Evolutionary conservation across 1,140 invertebrate species (phyloP).

Genomic region (Cydia strobilella): DNA sequence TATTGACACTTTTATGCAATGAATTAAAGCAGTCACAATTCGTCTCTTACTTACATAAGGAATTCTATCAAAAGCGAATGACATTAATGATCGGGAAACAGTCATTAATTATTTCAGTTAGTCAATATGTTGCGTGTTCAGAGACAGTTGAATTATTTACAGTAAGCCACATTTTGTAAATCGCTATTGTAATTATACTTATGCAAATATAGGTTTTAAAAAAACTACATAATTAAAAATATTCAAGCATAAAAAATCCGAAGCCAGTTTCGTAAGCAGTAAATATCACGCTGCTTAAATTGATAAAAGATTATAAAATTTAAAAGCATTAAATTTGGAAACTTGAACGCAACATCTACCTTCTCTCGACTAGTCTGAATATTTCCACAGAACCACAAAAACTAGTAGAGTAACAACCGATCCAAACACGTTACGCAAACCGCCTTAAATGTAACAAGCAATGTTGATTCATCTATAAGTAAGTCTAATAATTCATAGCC

Average conservation of each 20-base stretch:
- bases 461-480: conserved; percentile 29
- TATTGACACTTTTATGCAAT: conserved; percentile 64
- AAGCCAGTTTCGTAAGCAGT: not conserved
- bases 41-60: conserved; percentile 32
- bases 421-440: conserved; percentile 23
- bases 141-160: conserved; percentile 8
- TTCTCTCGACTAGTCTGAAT: not conserved
- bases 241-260: not conserved
- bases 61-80: conserved; percentile 14
- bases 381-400: conserved; percentile 15
- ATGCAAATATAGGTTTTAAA: not conserved
- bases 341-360: conserved; percentile 11
- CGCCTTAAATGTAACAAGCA: conserved; percentile 25
- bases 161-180: not conserved
- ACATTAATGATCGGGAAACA: conserved; percentile 9
- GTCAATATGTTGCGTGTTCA: conserved; percentile 21
- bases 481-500: conserved; percentile 39
- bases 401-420: conserved; percentile 3
- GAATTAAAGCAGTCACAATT: conserved; percentile 56
- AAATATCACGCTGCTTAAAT: not conserved
- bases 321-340: not conserved
- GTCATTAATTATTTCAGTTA: not conserved
- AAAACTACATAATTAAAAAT: not conserved
- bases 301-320: not conserved
- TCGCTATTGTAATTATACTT: not conserved